phyloP scores from a whole-genome alignment of 2,888 invertebrate genomes.

The Nebria brevicollis region DNA sequence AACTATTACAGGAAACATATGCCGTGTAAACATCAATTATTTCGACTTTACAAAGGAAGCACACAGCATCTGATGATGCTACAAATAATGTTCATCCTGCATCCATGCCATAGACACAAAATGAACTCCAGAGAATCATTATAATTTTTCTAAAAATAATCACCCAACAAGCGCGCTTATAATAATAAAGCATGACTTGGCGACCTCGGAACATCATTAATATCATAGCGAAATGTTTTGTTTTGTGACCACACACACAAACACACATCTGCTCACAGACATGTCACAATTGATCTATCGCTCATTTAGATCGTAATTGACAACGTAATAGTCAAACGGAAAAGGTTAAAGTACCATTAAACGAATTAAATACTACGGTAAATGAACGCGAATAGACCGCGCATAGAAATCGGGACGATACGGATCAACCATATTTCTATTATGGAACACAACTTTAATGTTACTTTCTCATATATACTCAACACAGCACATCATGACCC shows the following conservation, averaged over 20 bases:
- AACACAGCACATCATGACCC: background rate
- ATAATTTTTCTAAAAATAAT: background rate
- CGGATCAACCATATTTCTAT: background rate
- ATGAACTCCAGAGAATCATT: background rate
- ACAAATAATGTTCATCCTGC: constrained; percentile 9
- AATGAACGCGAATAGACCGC: background rate
- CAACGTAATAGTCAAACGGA: background rate
- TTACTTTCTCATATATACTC: background rate
- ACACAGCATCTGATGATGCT: background rate
- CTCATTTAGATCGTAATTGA: constrained; percentile 32
- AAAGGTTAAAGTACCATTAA: constrained; percentile 18
- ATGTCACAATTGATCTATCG: constrained; percentile 29
- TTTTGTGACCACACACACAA: background rate
- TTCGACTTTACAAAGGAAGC: background rate
- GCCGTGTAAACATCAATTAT: too few relatives aligned
- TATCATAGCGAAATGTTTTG: background rate
- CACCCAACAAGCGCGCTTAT: background rate
- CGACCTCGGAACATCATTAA: background rate
- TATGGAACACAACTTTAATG: background rate
- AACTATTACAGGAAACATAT: background rate
- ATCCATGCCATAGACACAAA: background rate
- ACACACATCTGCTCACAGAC: constrained; percentile 7
- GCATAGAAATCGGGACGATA: background rate
- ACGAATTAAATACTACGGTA: background rate
- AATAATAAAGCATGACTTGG: background rate